Base-by-base conservation (phyloP, 1,140 invertebrate species). In the Leptopilina clavipes region DNA sequence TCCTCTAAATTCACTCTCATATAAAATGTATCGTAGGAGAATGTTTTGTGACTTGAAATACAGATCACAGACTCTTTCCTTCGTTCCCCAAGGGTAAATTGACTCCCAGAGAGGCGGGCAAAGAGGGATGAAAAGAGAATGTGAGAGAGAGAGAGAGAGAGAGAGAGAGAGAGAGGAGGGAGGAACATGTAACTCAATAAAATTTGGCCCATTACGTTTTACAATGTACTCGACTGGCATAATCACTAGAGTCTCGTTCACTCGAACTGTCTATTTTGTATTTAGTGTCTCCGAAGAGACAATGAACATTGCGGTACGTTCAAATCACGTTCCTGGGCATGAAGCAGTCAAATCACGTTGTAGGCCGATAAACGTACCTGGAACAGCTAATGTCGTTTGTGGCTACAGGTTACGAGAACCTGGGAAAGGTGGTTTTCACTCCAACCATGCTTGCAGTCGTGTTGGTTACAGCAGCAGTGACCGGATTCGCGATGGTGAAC, bases 121-220 rank as follows among this genome's bases (percentile, higher is more conserved):
- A 19, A 25, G 9, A 56, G n/a, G 14, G 10, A 31, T n/a, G n/a
- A n/a, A n/a, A n/a, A n/a, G n/a, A n/a, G n/a, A n/a, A n/a, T n/a
- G 0, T 8, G 37, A 40, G 1, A 40, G 37, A 40, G 5, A 40
- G 37, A 40, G 5, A 40, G 37, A 40, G 1, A 40, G 3, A 9
- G 5, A 40, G 5, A 40, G 7, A 19, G 1, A 65, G 59, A 31
- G 25, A 59, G 17, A 17, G 12, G 25, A 19, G 25, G 59, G 56
- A 65, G 56, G 14, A 65, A 65, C 12, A 22, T 40, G 37, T 65
- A 65, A 65, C 59, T 65, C 59, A 65, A 65, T 65, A 65, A 65
- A 65, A 65, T 65, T 65, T 65, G 59, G 59, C 59, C 59, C 59
- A 65, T 65, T 65, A 65, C 59, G 59, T 65, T 65, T 65, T 65